Evolutionary conservation across 2,113 vertebrate species (phyloP), one percentile per base, ranked within the genome.

Genomic region (Eurypyga helias): DNA sequence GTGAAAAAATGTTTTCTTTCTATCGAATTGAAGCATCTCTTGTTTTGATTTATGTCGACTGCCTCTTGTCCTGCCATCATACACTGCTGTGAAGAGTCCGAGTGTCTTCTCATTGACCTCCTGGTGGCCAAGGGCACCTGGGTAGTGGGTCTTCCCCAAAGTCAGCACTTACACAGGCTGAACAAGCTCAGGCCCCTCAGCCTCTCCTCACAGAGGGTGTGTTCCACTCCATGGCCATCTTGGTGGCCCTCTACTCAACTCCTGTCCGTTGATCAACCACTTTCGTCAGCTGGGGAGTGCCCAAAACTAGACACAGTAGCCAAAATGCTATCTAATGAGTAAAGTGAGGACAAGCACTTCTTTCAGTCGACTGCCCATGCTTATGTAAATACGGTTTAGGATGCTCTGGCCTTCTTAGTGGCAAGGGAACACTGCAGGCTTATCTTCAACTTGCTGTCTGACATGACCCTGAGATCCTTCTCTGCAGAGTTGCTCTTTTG

Each of bases 1-100:
- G 16, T 62, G 57, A 43, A 70, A 43, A 79, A 10, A 3, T 2
- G 26, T 61, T 82, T 75, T 62, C 46, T 80, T 80, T 49, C 26
- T 57, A 1, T 25, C 1, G 0, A 45, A 11, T 34, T 83, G 28
- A 29, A 88, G 34, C 1, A 1, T 17, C 8, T 76, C 7, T 48
- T 43, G 1, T 38, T 88, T 78, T 17, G 31, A 0, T 86, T 75
- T 57, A 10, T 29, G 21, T 61, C 29, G 10, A 5, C 43, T 73
- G 9, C 20, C 4, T 78, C 3, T 75, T 89, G 10, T 58, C 20
- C 5, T n/a, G 13, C 17, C 6, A 4, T 6, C 10, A 4, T 49
- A 7, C 15, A 28, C 24, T 12, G 3, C 14, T 67, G 41, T 24
- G 43, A 54, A 62, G 31, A 77, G 25, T 64, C n/a, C n/a, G n/a